Evolutionary conservation across 2,888 invertebrate species (phyloP).

Genomic region (Brachypterus glaber): DNA sequence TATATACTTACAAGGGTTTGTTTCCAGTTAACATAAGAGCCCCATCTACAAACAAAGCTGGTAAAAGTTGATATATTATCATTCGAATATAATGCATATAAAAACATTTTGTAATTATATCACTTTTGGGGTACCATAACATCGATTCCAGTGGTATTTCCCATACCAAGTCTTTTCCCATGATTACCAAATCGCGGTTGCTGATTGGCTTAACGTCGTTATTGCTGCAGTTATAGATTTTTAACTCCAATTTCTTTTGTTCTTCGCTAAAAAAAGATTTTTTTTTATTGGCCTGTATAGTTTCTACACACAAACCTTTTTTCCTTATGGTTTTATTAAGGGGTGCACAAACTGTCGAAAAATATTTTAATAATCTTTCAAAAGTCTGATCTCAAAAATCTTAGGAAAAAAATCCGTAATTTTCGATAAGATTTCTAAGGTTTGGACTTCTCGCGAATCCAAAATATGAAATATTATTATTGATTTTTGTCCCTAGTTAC

Average conservation of each 20-base stretch:
- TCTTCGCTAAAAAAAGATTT: slow-evolving; percentile 1
- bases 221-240: not conserved
- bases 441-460: no score
- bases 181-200: not conserved
- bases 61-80: slow-evolving; percentile 65
- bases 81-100: slow-evolving; percentile 56
- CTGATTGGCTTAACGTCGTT: not conserved
- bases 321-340: no score
- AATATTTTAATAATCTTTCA: no score
- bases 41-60: slow-evolving; percentile 65
- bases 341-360: no score
- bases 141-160: slow-evolving; percentile 58
- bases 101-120: slow-evolving; percentile 46
- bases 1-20: slow-evolving; percentile 52
- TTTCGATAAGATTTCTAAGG: no score
- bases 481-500: no score
- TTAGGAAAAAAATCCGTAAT: no score
- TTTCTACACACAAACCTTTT: no score
- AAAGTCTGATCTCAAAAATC: no score
- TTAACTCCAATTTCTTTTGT: not conserved
- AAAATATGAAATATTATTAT: no score
- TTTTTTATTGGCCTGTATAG: no score
- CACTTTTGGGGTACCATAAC: slow-evolving; percentile 56
- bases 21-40: slow-evolving; percentile 53
- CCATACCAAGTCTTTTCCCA: slow-evolving; percentile 36